A percentile compares a stretch with the other conserved stretches of the same genome.
Conservation (phyloP, 2,797 vertebrate species). For the Microctenopoma lineatum region DNA sequence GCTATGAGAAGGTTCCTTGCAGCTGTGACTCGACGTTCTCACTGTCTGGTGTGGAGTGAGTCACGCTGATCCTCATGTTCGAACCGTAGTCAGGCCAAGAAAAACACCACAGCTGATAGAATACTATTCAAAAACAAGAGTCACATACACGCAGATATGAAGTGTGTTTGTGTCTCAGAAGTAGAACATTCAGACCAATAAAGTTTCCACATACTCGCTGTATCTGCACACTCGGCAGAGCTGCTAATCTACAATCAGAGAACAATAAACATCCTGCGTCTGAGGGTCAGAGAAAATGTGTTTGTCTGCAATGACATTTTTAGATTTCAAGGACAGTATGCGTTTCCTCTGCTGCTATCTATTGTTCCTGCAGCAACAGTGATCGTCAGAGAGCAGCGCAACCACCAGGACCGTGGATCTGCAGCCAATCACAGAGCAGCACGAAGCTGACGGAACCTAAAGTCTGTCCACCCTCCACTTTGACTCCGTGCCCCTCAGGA, state of each 20-base stretch:
- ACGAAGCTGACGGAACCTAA: conserved; percentile 31
- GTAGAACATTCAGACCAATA: conserved; percentile 13
- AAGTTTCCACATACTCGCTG: conserved; percentile 4
- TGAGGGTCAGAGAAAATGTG: conserved; percentile 40
- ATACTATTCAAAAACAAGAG: conserved; percentile 17
- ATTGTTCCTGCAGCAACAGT: conserved; percentile 78
- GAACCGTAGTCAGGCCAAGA: neutral
- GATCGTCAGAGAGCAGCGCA: conserved; percentile 57
- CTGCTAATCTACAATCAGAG: conserved; percentile 40
- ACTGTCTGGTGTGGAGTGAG: neutral
- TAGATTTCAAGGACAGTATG: conserved; percentile 85
- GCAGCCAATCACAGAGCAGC: conserved; percentile 45
- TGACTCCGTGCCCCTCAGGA: neutral
- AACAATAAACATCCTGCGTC: conserved; percentile 64
- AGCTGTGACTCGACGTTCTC: neutral
- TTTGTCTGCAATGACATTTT: conserved; percentile 77
- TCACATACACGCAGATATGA: conserved; percentile 1
- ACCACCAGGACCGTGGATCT: conserved; percentile 25
- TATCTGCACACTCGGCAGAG: conserved; percentile 12
- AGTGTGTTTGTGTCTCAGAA: conserved; percentile 8
- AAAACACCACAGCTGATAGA: conserved; percentile 1
- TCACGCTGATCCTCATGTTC: conserved; percentile 1
- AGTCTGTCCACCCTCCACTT: conserved; percentile 32
- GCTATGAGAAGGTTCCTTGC: neutral
- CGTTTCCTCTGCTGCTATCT: conserved; percentile 79